These are phyloP conservation scores for Papilio aristodemus DNA, from an alignment of 1,140 invertebrate species.

Conservation along the genomic window DNA sequence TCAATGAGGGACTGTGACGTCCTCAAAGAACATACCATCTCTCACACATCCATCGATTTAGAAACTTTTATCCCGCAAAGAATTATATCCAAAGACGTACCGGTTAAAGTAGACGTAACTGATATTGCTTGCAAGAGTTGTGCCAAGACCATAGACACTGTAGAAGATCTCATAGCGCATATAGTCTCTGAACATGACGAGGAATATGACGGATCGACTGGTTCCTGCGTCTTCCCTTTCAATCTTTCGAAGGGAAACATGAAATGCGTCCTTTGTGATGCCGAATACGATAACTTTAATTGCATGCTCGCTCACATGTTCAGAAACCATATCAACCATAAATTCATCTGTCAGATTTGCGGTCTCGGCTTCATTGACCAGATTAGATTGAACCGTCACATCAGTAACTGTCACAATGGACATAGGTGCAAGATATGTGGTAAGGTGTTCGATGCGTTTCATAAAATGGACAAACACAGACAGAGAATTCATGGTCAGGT, in stretches of 20 bases:
- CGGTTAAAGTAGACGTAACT: constrained; percentile 54
- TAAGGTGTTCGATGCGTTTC: constrained; percentile 44
- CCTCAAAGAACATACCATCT: constrained; percentile 50
- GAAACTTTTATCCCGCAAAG: constrained; percentile 47
- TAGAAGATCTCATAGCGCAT: constrained; percentile 51
- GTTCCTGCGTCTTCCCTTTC: constrained; percentile 53
- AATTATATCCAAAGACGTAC: constrained; percentile 58
- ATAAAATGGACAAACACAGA: constrained; percentile 52
- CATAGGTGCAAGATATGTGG: constrained; percentile 47
- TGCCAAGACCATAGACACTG: constrained; percentile 26
- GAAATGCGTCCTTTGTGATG: constrained; percentile 46
- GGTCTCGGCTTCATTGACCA: constrained; percentile 52
- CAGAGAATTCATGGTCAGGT: constrained; percentile 45
- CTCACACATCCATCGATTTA: constrained; percentile 46
- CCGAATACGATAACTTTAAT: constrained; percentile 51
- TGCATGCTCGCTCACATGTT: constrained; percentile 56
- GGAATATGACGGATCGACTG: constrained; percentile 44
- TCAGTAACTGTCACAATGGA: constrained; percentile 46
- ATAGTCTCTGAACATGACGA: constrained; percentile 44
- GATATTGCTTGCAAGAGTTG: constrained; percentile 51
- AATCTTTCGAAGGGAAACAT: constrained; percentile 43
- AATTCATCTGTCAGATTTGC: constrained; percentile 56
- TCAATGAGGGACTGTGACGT: constrained; percentile 48
- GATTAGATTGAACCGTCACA: constrained; percentile 52
- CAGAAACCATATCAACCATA: constrained; percentile 48